Evolutionary conservation across 30 jellyfish, hydroid and myxozoan species (phyloP).

Genomic region (Calvadosia cruxmelitensis): DNA sequence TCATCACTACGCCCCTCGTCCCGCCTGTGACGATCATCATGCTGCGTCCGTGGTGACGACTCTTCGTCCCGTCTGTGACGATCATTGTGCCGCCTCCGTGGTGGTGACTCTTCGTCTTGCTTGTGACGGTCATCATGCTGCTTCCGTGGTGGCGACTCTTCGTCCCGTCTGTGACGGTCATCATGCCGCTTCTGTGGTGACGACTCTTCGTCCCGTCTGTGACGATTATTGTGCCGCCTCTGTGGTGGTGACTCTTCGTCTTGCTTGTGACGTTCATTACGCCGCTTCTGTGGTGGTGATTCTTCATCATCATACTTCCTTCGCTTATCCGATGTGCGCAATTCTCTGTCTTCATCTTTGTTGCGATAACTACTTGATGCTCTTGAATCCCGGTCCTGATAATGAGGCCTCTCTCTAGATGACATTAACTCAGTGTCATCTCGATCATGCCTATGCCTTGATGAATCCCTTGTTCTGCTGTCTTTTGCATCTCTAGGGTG

Average conservation of each 20-base stretch:
- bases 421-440: background rate
- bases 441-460: background rate
- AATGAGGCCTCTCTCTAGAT: background rate
- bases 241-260: background rate
- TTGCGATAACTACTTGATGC: background rate
- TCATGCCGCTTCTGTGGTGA: background rate
- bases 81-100: background rate
- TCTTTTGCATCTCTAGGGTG: background rate
- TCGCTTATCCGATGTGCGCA: background rate
- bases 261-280: background rate
- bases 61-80: background rate
- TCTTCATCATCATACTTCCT: background rate
- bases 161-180: background rate
- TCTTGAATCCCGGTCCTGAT: background rate
- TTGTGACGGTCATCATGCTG: background rate
- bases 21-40: background rate
- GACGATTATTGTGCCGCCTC: background rate
- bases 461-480: background rate
- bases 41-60: background rate
- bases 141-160: background rate
- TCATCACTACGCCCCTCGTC: slow-evolving; percentile 2
- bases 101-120: background rate
- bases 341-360: background rate
- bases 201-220: background rate
- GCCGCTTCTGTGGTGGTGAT: background rate